Percentiles rank a stretch among this genome's conserved stretches.
phyloP scores from a whole-genome alignment of 1,140 invertebrate species.

The Anthonomus grandis region DNA sequence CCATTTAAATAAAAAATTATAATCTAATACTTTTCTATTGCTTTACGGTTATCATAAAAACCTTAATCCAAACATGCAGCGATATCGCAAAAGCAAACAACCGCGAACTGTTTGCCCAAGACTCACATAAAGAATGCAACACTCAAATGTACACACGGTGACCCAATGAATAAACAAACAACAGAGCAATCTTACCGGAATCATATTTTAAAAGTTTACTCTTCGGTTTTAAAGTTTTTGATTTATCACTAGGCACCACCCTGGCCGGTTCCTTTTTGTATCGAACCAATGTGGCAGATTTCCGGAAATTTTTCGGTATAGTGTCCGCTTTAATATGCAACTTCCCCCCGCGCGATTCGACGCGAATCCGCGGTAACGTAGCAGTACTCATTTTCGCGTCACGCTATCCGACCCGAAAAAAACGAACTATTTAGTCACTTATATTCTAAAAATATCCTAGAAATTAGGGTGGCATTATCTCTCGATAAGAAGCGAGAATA shows the following conservation, averaged over 20 bases:
- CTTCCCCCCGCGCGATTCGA: conserved; percentile 38
- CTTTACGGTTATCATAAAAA: too few relatives aligned
- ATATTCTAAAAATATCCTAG: background rate
- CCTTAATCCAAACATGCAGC: too few relatives aligned
- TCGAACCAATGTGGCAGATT: conserved; percentile 5
- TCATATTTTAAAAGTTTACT: conserved; percentile 10
- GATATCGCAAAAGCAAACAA: too few relatives aligned
- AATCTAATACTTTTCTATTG: too few relatives aligned
- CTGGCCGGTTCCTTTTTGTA: conserved; percentile 6
- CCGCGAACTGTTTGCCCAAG: too few relatives aligned
- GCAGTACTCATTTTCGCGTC: conserved; percentile 26
- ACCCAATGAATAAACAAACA: background rate
- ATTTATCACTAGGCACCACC: background rate
- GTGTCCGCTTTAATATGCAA: conserved; percentile 38
- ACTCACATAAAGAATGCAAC: too few relatives aligned
- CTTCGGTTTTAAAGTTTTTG: conserved; percentile 15
- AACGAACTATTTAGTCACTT: background rate
- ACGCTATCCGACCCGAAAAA: conserved; percentile 1
- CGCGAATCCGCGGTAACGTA: conserved; percentile 44
- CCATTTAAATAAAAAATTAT: too few relatives aligned
- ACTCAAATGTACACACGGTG: background rate
- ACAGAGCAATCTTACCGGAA: conserved; percentile 5
- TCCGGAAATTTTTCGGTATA: conserved; percentile 27
- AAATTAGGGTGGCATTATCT: conserved; percentile 17
- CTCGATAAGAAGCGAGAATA: conserved; percentile 11